Conservation (phyloP, 1,140 invertebrate genomes). For the Heliothis subflexa region DNA sequence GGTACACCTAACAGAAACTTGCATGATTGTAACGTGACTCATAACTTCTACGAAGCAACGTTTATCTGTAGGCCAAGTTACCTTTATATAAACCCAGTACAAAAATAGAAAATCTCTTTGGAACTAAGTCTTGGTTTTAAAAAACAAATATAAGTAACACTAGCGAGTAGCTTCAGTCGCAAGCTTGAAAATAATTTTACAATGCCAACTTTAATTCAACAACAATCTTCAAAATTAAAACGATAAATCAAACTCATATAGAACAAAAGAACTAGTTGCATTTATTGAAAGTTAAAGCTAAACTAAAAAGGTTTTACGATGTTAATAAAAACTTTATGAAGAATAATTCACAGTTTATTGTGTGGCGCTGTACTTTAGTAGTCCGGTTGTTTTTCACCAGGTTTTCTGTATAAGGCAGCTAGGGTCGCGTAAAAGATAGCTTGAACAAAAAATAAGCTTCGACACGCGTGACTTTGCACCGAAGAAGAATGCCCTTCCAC, state of each 20-base stretch:
- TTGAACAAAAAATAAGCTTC: conserved; percentile 23
- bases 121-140: background rate
- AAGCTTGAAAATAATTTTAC: background rate
- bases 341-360: conserved; percentile 40
- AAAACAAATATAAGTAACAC: background rate
- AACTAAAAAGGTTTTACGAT: conserved; percentile 29
- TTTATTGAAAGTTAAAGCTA: conserved; percentile 16
- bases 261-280: conserved; percentile 35
- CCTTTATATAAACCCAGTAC: conserved; percentile 11
- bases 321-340: conserved; percentile 34
- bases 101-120: conserved; percentile 8
- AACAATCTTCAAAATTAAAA: background rate
- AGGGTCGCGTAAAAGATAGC: conserved; percentile 23
- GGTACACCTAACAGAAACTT: conserved; percentile 21
- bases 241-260: conserved; percentile 4
- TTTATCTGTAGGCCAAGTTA: conserved; percentile 24
- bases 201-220: background rate
- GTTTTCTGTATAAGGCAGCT: conserved; percentile 25
- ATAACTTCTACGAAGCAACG: conserved; percentile 39
- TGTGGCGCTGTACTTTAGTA: conserved; percentile 7
- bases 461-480: conserved; percentile 26
- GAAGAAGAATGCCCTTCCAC: conserved; percentile 17
- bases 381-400: conserved; percentile 23
- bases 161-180: background rate
- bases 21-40: conserved; percentile 55